phyloP scores from a whole-genome alignment of 2,888 invertebrate genomes.

The Vannuccia rotundouncinata region DNA sequence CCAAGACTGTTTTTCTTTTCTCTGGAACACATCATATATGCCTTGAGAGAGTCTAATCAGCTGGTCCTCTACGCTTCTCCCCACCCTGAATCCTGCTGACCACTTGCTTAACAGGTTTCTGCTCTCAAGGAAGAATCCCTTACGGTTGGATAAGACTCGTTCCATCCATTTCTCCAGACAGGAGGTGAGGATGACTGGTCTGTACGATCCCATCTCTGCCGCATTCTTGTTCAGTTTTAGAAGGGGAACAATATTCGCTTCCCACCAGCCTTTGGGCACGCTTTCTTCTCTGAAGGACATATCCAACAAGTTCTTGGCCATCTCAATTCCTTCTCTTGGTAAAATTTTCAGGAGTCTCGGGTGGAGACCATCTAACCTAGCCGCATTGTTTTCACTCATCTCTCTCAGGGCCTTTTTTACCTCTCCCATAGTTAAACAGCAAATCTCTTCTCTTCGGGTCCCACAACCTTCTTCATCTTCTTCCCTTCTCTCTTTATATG shows the following conservation, averaged over 20 bases:
- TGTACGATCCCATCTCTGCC: background rate
- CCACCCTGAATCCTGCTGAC: background rate
- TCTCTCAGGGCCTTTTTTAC: background rate
- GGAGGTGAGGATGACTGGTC: background rate
- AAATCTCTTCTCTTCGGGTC: background rate
- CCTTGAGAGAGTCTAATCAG: background rate
- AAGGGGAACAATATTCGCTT: background rate
- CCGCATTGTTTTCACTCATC: background rate
- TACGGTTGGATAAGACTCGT: background rate
- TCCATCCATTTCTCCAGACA: constrained; percentile 4
- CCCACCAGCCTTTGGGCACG: background rate
- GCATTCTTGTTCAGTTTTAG: background rate
- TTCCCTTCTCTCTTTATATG: background rate
- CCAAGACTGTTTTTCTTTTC: background rate
- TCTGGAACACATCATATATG: background rate
- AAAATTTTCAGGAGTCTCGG: constrained; percentile 8
- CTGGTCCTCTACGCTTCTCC: background rate
- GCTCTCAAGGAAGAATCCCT: background rate
- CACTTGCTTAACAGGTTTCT: background rate
- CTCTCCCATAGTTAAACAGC: background rate
- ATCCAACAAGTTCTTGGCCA: constrained; percentile 5
- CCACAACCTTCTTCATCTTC: background rate
- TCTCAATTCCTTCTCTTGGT: background rate
- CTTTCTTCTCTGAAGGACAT: background rate
- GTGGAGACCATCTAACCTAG: background rate